Conservation (phyloP, 2,113 vertebrate species). For the Sminthopsis crassicaudata region DNA sequence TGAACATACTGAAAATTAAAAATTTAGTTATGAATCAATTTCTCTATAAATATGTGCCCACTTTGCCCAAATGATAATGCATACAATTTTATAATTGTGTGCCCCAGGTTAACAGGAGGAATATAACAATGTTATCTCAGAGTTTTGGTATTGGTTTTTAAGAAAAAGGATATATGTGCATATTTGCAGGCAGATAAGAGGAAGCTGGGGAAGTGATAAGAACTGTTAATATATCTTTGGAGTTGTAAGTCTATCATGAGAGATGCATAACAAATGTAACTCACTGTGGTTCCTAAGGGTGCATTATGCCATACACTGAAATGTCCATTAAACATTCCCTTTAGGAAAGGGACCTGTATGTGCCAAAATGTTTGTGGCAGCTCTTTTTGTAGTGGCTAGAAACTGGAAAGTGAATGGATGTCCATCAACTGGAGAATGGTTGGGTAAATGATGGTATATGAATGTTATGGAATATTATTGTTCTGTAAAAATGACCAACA, state of each 20-base stretch:
- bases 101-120: background rate
- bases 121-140: background rate
- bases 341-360: too few species aligned
- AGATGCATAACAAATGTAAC: background rate
- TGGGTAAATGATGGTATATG: too few species aligned
- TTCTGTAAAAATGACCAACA: too few species aligned
- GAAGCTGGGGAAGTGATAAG: background rate
- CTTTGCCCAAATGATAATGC: background rate
- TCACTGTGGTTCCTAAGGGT: background rate
- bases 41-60: background rate
- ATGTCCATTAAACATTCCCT: background rate
- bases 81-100: background rate
- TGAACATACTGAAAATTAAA: background rate
- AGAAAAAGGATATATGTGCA: background rate
- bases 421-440: too few species aligned
- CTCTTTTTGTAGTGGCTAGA: too few species aligned
- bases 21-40: background rate
- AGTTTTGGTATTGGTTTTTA: background rate
- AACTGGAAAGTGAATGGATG: too few species aligned
- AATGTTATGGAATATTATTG: too few species aligned
- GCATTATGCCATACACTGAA: background rate
- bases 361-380: too few species aligned
- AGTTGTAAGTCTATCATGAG: background rate
- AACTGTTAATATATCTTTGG: background rate
- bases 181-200: background rate